These are phyloP conservation scores for Aphidius gifuensis DNA, from an alignment of 1,140 invertebrate species.

Conservation along the genomic window DNA sequence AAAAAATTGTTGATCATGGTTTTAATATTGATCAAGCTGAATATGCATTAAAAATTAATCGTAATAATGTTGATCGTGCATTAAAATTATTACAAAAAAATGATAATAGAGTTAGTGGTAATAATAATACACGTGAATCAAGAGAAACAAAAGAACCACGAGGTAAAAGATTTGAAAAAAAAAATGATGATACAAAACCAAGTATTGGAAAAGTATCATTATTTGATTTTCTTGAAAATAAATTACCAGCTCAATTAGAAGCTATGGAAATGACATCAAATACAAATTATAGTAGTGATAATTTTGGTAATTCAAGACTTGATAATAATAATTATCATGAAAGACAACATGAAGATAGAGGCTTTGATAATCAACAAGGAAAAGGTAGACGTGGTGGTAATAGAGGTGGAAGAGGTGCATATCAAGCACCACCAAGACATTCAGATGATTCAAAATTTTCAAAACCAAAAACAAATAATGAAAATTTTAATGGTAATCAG, in stretches of 20 bases:
- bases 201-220: slow-evolving; percentile 76
- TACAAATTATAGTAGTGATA: slow-evolving; percentile 21
- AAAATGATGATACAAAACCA: slow-evolving; percentile 66
- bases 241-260: slow-evolving; percentile 64
- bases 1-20: slow-evolving; percentile 77
- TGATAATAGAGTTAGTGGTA: slow-evolving; percentile 43
- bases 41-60: slow-evolving; percentile 66
- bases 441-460: slow-evolving; percentile 35
- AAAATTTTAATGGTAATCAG: slow-evolving; percentile 17
- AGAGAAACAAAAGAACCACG: slow-evolving; percentile 45
- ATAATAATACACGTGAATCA: slow-evolving; percentile 29
- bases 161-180: slow-evolving; percentile 55
- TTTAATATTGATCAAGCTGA: slow-evolving; percentile 76
- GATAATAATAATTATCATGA: slow-evolving; percentile 36
- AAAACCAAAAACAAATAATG: slow-evolving; percentile 32
- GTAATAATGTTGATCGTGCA: slow-evolving; percentile 73
- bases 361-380: slow-evolving; percentile 32
- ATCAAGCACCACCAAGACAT: slow-evolving; percentile 43
- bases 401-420: slow-evolving; percentile 34
- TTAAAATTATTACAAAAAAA: slow-evolving; percentile 66
- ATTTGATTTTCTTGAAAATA: slow-evolving; percentile 84
- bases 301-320: slow-evolving; percentile 30
- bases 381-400: slow-evolving; percentile 39
- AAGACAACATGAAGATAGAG: slow-evolving; percentile 34
- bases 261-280: slow-evolving; percentile 26